Percentiles rank a stretch among this genome's conserved stretches.
These are phyloP conservation scores for Tachuris rubrigastra DNA, from an alignment of 2,113 vertebrate genomes.

Conservation along the genomic window DNA sequence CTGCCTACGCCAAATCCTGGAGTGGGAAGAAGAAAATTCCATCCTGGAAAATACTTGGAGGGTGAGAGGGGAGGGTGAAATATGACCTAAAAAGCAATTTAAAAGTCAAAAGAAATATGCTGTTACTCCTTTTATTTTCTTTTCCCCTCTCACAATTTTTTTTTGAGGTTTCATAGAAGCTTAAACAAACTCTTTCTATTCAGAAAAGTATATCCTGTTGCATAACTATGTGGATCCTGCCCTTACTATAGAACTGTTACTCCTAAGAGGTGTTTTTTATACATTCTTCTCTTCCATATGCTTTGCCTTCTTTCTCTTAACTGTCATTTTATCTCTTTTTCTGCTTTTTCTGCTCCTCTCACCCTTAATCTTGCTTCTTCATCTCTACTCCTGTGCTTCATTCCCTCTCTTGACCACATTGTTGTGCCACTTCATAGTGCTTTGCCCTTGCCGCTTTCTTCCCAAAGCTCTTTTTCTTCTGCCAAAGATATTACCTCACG, in stretches of 20 bases:
- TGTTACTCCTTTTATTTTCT: neutral
- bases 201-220: neutral
- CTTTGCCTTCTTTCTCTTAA: neutral
- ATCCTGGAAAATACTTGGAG: constrained; percentile 31
- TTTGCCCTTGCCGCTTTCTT: neutral
- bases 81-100: constrained; percentile 42
- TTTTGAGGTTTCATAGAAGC: neutral
- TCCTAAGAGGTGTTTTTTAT: neutral
- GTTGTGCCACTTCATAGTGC: neutral
- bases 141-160: neutral
- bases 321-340: neutral
- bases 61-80: neutral
- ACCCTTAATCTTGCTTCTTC: neutral
- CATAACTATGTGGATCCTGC: neutral
- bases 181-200: neutral
- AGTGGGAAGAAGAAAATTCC: constrained; percentile 64
- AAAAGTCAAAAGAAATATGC: neutral
- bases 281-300: neutral
- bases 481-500: neutral
- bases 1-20: constrained; percentile 37
- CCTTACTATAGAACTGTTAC: neutral
- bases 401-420: neutral
- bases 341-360: neutral
- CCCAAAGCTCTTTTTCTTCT: neutral
- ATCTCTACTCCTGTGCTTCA: neutral